A percentile compares a stretch with the other conserved stretches of the same genome.
Evolutionary conservation across 2,113 vertebrate species (phyloP).

Genomic region (Passer montanus): DNA sequence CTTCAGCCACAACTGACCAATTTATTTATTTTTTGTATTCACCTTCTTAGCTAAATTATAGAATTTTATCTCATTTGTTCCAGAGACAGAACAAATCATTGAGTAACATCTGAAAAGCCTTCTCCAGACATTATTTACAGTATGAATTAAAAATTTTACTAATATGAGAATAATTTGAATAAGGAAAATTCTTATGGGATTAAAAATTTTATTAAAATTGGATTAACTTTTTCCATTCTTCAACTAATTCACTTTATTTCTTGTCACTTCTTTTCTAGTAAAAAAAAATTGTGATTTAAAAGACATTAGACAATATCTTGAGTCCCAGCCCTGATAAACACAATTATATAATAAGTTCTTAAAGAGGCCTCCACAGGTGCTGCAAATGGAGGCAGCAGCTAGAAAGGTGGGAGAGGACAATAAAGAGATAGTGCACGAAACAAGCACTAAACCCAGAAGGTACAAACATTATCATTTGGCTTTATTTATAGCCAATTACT

Average conservation of each 20-base stretch:
- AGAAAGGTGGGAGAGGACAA: not conserved
- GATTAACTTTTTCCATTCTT: not conserved
- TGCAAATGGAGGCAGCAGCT: not conserved
- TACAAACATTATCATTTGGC: not conserved
- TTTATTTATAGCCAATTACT: slow-evolving; percentile 42
- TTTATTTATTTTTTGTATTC: not conserved
- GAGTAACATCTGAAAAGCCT: not conserved
- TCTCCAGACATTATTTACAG: not conserved
- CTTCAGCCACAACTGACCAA: not conserved
- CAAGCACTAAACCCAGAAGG: not conserved
- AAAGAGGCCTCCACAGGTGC: not conserved
- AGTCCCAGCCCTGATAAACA: not conserved
- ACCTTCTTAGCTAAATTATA: not conserved
- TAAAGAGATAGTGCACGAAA: not conserved
- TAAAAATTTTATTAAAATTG: not conserved
- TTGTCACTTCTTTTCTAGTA: not conserved
- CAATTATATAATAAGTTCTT: not conserved
- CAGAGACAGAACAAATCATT: not conserved
- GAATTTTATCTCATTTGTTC: not conserved
- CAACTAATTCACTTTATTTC: not conserved
- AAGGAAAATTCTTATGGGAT: not conserved
- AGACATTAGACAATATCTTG: not conserved
- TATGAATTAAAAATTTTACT: not conserved
- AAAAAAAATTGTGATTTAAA: not conserved
- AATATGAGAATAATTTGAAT: not conserved